Evolutionary conservation across 2,888 invertebrate species (phyloP).

Genomic region (Cephus rjabovi): DNA sequence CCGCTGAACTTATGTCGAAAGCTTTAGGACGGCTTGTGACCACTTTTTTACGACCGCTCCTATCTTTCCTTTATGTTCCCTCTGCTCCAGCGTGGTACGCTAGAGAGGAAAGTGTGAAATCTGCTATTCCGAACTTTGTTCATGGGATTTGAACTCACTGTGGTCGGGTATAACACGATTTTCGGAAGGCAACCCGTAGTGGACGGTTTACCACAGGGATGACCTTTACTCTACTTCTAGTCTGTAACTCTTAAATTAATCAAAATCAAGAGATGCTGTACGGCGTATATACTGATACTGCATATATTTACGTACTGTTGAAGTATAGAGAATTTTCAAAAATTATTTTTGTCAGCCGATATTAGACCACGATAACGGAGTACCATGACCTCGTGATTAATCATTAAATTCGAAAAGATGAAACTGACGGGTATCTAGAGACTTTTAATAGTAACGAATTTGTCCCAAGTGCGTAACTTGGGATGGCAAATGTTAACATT

Average conservation of each 20-base stretch:
- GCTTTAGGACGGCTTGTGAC: not conserved
- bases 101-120: not conserved
- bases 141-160: not conserved
- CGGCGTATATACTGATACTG: not conserved
- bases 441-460: not conserved
- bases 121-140: not conserved
- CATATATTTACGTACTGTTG: not conserved
- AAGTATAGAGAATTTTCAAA: not conserved
- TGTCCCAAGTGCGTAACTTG: not conserved
- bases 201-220: not conserved
- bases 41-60: not conserved
- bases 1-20: not conserved
- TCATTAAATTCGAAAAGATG: too few relatives aligned
- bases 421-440: too few relatives aligned
- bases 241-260: not conserved
- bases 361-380: too few relatives aligned
- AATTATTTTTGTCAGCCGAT: too few relatives aligned
- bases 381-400: too few relatives aligned
- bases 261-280: not conserved
- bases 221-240: not conserved
- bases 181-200: not conserved
- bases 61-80: not conserved
- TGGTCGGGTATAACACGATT: not conserved
- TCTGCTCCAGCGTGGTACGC: not conserved
- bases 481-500: not conserved